These are phyloP conservation scores for Maconellicoccus hirsutus DNA, from an alignment of 1,140 invertebrate species.

Conservation along the genomic window DNA sequence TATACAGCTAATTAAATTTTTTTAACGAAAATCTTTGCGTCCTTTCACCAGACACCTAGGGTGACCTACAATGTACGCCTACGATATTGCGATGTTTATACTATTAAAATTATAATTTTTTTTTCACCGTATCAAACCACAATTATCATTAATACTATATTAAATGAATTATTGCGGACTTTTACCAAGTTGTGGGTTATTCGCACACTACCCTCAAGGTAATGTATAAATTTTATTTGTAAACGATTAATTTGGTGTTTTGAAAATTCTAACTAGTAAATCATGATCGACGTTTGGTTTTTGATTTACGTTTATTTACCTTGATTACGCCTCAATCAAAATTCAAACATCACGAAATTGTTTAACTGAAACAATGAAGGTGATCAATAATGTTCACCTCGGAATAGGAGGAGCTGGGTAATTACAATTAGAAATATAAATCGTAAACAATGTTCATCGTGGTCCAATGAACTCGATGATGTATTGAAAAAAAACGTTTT, in stretches of 20 bases:
- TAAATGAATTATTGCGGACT: slow-evolving; percentile 5
- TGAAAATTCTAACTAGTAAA: neutral
- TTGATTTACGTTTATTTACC: neutral
- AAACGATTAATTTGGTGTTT: neutral
- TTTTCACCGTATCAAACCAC: neutral
- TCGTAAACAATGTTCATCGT: neutral
- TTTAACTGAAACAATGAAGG: neutral
- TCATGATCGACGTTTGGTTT: neutral
- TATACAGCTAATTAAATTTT: neutral
- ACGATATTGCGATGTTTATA: neutral
- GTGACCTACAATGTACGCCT: slow-evolving; percentile 1
- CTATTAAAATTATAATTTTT: neutral
- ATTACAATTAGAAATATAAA: slow-evolving; percentile 1
- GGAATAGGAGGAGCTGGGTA: neutral
- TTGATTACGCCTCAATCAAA: too few species aligned
- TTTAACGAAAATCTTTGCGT: neutral
- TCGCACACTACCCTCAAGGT: neutral
- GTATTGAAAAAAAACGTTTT: too few species aligned
- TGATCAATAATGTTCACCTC: neutral
- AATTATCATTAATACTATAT: neutral
- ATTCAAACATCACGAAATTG: neutral
- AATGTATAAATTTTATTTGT: neutral
- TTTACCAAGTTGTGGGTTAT: neutral
- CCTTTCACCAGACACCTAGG: neutral
- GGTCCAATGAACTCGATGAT: neutral